Base-by-base conservation (phyloP, 2,888 invertebrate genomes). In the Drosophila vallismaia region DNA sequence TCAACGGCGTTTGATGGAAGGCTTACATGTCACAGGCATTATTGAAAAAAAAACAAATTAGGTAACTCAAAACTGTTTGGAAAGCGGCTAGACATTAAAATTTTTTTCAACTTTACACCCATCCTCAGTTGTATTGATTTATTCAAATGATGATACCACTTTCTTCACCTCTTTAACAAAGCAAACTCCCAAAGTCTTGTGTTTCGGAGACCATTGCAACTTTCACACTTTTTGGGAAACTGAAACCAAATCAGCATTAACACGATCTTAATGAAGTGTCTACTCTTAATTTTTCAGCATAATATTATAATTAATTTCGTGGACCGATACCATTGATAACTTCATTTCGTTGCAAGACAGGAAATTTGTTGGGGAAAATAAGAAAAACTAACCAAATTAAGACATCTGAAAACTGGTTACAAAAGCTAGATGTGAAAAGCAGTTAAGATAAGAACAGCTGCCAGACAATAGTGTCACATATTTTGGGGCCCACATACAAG, bases 241-340 rank as follows among this genome's bases (percentile, higher is more conserved):
- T 59, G 44, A 49, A 52, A 14, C 50, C 50, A 46, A 55, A 59
- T 51, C 51, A 45, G 57, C 68, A 79, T 82, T 85, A 85, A 77
- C 77, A 79, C 79, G 42, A 55, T 49, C 56, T 69, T 82, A 82
- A 85, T 85, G 85, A 82, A 77, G 82, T 85, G 82, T 79, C 68
- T 62, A 44, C 38, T 12, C 46, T 85, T 77, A 72, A 71, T 76
- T 76, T 33, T 66, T 69, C 70, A 38, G 71, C 52, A 84, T 79
- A 81, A 74, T 62, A 68, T 77, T 81, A 59, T 56, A 71, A 84
- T 75, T 70, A 79, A 63, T 49, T 60, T 60, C 48, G 46, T 45
- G 62, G 49, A 69, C 53, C 75, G 74, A 75, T 74, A 5, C 54
- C 66, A 66, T 69, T 74, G 80, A 85, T 59, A 70, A 71, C 69